Evolutionary conservation across 1,140 invertebrate genomes (phyloP), one percentile per base, ranked within the genome.

Genomic region (Zeugodacus cucurbitae): DNA sequence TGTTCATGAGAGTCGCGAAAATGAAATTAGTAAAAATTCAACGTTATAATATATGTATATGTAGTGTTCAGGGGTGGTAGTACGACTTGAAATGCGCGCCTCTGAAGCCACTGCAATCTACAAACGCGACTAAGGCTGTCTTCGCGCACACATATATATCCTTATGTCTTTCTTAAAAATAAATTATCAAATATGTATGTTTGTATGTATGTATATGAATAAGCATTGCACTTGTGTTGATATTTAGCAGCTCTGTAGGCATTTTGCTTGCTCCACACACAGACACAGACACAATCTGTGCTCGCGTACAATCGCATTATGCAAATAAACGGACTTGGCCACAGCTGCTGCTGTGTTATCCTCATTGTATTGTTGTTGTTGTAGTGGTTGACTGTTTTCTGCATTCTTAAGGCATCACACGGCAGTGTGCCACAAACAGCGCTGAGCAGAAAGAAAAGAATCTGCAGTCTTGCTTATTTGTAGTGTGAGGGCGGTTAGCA

Each of bases 321-420:
- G 74, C 74, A 82, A 82, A 82, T 82, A 82, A 82, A 82, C n/a
- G 48, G 41, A 82, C 74, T 82, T 82, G 41, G 11, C 2, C 74
- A n/a, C 74, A 82, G 74, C 74, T 82, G 74, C 37, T 82, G 41
- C 41, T 26, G 26, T n/a, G 67, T 32, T 41, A 20, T 48, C 41
- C 29, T 41, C 22, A 22, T 22, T n/a, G 74, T 6, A 26, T 26
- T 54, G 48, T 54, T 20, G 17, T 54, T 54, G 1, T 37, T 54
- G 41, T 34, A 11, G 37, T 44, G 74, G 74, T 82, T 82, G n/a
- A 82, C 48, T n/a, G n/a, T n/a, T 54, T 82, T 82, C 20, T 82
- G 74, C 74, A 82, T 29, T 82, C 74, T 82, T 82, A 82, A 82
- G 74, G 74, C 44, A 82, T 82, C 74, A 54, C 74, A 82, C 44